phyloP scores from a whole-genome alignment of 2,888 invertebrate species.

The Platycnemis pennipes region DNA sequence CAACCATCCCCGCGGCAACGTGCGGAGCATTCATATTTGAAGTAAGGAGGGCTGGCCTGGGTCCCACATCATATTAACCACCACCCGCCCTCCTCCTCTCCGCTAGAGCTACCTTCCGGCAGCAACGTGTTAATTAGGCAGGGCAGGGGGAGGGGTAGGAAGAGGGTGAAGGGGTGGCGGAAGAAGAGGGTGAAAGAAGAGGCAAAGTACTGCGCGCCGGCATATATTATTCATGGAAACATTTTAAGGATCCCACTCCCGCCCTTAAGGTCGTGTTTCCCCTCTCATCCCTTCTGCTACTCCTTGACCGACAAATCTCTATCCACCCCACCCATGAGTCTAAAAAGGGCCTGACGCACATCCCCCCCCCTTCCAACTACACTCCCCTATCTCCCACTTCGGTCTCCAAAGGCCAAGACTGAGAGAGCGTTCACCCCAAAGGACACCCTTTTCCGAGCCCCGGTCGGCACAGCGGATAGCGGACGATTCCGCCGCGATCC shows the following conservation, averaged over 20 bases:
- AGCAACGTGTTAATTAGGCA: conserved; percentile 52
- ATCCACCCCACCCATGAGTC: not conserved
- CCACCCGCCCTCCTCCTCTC: not conserved
- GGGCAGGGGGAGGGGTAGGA: not conserved
- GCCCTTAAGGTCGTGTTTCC: conserved; percentile 25
- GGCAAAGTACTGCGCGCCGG: not conserved
- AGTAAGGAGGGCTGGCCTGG: not conserved
- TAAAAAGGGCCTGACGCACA: not conserved
- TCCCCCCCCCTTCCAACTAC: not conserved
- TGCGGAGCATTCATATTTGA: conserved; percentile 48
- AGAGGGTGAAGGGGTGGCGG: not conserved
- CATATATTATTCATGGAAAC: conserved; percentile 54
- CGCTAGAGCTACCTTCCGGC: conserved; percentile 38
- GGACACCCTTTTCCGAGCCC: no score
- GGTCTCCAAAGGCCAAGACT: not conserved
- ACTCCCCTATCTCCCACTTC: not conserved
- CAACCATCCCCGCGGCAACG: not conserved
- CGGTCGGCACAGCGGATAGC: no score
- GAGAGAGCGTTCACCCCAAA: no score
- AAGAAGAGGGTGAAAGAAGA: not conserved
- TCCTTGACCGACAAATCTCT: not conserved
- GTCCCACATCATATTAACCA: conserved; percentile 5
- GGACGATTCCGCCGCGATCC: no score
- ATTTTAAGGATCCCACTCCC: conserved; percentile 24
- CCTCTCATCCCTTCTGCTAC: not conserved